Evolutionary conservation across 2,113 vertebrate species (phyloP).

Genomic region (Tiliqua scincoides): DNA sequence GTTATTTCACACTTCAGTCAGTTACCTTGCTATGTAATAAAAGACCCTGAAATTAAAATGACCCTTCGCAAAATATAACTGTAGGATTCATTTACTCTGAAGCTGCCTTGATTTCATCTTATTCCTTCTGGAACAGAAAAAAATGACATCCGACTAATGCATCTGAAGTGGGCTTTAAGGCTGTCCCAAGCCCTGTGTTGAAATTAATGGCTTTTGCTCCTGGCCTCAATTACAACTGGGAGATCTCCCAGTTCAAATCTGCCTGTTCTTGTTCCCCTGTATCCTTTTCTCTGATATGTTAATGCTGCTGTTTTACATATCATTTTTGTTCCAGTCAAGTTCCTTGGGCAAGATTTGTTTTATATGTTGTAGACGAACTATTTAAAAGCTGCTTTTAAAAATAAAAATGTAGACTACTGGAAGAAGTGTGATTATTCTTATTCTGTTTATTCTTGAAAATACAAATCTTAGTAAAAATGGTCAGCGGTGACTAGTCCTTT

Average conservation of each 20-base stretch:
- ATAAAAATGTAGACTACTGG: conserved; percentile 19
- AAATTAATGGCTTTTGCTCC: conserved; percentile 69
- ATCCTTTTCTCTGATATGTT: conserved; percentile 20
- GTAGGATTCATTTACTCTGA: conserved; percentile 59
- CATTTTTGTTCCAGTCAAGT: conserved; percentile 30
- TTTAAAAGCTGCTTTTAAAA: conserved; percentile 28
- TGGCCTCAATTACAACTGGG: conserved; percentile 51
- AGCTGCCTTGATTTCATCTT: conserved; percentile 66
- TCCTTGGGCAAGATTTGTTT: conserved; percentile 30
- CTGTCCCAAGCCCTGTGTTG: conserved; percentile 45
- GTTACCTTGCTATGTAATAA: conserved; percentile 72
- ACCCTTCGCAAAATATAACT: conserved; percentile 61
- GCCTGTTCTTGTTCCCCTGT: neutral
- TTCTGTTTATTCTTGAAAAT: neutral
- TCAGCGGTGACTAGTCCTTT: conserved; percentile 4
- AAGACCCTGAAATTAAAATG: conserved; percentile 76
- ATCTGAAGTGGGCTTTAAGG: conserved; percentile 65
- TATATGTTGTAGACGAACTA: conserved; percentile 26
- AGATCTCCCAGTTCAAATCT: conserved; percentile 31
- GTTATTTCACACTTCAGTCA: conserved; percentile 71
- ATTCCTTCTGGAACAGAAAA: conserved; percentile 60
- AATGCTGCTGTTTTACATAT: conserved; percentile 46
- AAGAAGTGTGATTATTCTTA: neutral
- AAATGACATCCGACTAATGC: conserved; percentile 67
- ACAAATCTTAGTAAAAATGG: conserved; percentile 40